phyloP scores from a whole-genome alignment of 2,797 vertebrate species.

The Ptychobarbus kaznakovi region DNA sequence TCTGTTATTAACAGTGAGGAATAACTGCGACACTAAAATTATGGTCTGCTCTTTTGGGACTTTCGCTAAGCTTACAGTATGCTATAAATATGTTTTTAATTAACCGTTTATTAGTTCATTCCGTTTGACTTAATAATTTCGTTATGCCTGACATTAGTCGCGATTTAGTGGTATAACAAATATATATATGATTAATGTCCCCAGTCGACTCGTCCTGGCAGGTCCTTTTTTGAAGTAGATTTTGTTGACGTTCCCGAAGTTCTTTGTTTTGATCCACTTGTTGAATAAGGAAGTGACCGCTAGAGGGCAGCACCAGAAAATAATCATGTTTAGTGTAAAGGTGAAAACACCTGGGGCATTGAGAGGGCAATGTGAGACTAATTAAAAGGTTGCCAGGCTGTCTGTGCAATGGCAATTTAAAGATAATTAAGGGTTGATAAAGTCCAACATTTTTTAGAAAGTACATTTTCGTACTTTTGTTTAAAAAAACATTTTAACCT shows the following conservation, averaged over 20 bases:
- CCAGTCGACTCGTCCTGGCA: neutral
- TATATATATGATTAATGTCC: neutral
- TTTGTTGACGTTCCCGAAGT: constrained; percentile 13
- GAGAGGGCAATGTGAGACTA: neutral
- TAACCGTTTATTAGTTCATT: neutral
- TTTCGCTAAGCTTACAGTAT: neutral
- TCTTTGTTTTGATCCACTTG: constrained; percentile 46
- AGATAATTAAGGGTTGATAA: neutral
- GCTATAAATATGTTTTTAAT: neutral
- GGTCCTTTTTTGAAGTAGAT: neutral
- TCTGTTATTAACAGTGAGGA: neutral
- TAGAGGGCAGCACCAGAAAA: constrained; percentile 39
- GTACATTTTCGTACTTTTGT: neutral
- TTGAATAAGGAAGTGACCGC: constrained; percentile 38
- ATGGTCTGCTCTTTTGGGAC: neutral
- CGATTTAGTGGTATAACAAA: neutral
- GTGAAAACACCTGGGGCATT: constrained; percentile 45
- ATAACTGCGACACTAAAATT: constrained; percentile 33
- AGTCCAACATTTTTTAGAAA: neutral
- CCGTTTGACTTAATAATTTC: neutral
- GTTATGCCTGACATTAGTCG: neutral
- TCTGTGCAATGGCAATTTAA: neutral
- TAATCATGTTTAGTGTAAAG: constrained; percentile 5
- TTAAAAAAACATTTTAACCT: neutral
- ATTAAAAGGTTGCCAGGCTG: constrained; percentile 48